phyloP scores from a whole-genome alignment of 2,888 invertebrate genomes.

The Penaeus monodon region DNA sequence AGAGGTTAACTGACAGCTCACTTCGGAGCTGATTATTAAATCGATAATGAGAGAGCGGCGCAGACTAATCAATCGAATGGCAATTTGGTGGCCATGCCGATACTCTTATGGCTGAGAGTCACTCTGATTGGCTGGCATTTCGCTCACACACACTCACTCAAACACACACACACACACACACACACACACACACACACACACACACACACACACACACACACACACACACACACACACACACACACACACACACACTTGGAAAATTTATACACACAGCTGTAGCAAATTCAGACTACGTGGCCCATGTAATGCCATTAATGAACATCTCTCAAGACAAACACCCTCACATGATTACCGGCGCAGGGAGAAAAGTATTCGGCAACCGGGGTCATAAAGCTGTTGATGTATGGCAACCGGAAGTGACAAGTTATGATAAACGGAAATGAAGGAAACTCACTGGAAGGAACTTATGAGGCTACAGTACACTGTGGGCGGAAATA shows the following conservation, averaged over 20 bases:
- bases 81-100: too few species aligned
- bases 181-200: slow-evolving; percentile 13
- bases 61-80: too few species aligned
- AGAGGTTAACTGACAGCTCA: too few species aligned
- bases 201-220: slow-evolving; percentile 18
- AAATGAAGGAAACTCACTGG: too few species aligned
- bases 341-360: neutral
- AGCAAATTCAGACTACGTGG: too few species aligned
- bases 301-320: too few species aligned
- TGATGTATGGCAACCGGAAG: slow-evolving; percentile 32
- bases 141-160: neutral
- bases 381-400: slow-evolving; percentile 27
- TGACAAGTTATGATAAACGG: slow-evolving; percentile 33
- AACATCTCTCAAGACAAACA: neutral
- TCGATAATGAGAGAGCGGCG: too few species aligned
- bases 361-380: slow-evolving; percentile 3
- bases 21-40: too few species aligned
- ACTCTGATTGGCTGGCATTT: neutral
- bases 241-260: too few species aligned
- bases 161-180: slow-evolving; percentile 17
- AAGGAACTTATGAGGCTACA: too few species aligned
- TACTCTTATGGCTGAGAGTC: neutral
- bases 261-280: too few species aligned
- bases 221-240: neutral
- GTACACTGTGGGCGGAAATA: too few species aligned